Percentiles rank a stretch among this genome's conserved stretches.
Evolutionary conservation across 2,797 vertebrate species (phyloP).

Genomic region (Allobates femoralis): DNA sequence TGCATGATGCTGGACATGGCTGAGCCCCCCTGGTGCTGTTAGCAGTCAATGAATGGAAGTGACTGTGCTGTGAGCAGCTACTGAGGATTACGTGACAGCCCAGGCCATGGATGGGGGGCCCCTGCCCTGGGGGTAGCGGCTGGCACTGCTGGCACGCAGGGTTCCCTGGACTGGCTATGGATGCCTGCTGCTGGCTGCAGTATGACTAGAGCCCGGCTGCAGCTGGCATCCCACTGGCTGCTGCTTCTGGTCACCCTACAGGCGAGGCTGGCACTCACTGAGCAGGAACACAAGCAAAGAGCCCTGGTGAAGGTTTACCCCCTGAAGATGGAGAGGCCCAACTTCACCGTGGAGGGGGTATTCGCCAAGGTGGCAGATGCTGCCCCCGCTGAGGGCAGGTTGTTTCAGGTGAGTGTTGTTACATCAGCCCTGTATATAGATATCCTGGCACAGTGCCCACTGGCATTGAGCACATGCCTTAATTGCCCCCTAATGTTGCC

Average conservation of each 20-base stretch:
- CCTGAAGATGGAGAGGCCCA: conserved; percentile 85
- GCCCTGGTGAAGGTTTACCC: conserved; percentile 92
- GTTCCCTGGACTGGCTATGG: conserved; percentile 56
- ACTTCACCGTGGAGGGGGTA: conserved; percentile 87
- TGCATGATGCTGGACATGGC: conserved; percentile 18
- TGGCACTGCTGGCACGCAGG: conserved; percentile 45
- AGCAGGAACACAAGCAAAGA: conserved; percentile 83
- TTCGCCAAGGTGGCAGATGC: conserved; percentile 88
- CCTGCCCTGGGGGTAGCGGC: conserved; percentile 54
- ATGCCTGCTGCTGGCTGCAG: conserved; percentile 81
- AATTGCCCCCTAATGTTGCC: too few species aligned
- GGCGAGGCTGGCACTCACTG: conserved; percentile 84
- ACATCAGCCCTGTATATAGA: too few species aligned
- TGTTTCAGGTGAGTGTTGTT: conserved; percentile 95
- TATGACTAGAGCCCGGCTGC: conserved; percentile 94
- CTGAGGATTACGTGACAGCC: conserved; percentile 12
- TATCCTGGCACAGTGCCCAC: too few species aligned
- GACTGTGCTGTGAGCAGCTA: background rate
- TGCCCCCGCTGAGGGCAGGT: conserved; percentile 88
- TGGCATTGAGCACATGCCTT: too few species aligned
- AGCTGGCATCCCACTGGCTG: conserved; percentile 93
- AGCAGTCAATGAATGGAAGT: conserved; percentile 10
- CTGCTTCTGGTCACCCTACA: conserved; percentile 94
- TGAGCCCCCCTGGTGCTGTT: conserved; percentile 39
- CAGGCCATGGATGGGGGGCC: conserved; percentile 66